Evolutionary conservation across 2,888 invertebrate species (phyloP).

Genomic region (Archaeoteleia sp.): DNA sequence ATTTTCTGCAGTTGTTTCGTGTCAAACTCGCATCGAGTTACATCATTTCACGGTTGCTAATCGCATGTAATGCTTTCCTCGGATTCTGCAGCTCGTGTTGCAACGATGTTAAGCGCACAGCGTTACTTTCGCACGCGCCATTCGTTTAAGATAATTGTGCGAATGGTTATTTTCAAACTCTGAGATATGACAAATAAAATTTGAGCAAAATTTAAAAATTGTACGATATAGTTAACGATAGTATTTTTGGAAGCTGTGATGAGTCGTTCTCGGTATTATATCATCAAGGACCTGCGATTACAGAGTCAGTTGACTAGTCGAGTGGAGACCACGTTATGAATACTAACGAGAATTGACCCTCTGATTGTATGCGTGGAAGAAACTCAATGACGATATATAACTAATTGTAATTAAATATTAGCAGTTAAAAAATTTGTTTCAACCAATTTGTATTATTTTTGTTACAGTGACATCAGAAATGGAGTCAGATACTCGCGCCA

Average conservation of each 20-base stretch:
- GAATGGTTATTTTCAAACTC: too few species aligned
- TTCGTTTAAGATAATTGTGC: conserved; percentile 39
- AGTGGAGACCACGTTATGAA: conserved; percentile 11
- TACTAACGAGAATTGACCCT: conserved; percentile 13
- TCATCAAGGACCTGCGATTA: conserved; percentile 18
- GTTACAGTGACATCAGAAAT: conserved; percentile 59
- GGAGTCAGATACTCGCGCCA: conserved; percentile 49
- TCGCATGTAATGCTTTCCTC: conserved; percentile 52
- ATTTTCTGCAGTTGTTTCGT: conserved; percentile 27
- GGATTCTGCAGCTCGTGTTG: conserved; percentile 50
- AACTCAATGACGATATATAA: conserved; percentile 23
- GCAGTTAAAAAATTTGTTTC: background rate
- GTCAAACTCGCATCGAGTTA: conserved; percentile 46
- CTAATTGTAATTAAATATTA: conserved; percentile 6
- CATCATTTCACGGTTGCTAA: conserved; percentile 52
- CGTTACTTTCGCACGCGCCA: conserved; percentile 48
- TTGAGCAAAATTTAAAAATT: too few species aligned
- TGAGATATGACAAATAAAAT: too few species aligned
- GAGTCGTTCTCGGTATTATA: too few species aligned
- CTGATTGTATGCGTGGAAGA: too few species aligned
- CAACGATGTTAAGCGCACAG: conserved; percentile 37
- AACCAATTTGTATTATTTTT: conserved; percentile 29
- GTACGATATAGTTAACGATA: too few species aligned
- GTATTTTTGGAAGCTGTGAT: too few species aligned
- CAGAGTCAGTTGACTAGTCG: conserved; percentile 23